Base-by-base conservation (phyloP, 2,888 invertebrate genomes). In the Lasioglossum vierecki region DNA sequence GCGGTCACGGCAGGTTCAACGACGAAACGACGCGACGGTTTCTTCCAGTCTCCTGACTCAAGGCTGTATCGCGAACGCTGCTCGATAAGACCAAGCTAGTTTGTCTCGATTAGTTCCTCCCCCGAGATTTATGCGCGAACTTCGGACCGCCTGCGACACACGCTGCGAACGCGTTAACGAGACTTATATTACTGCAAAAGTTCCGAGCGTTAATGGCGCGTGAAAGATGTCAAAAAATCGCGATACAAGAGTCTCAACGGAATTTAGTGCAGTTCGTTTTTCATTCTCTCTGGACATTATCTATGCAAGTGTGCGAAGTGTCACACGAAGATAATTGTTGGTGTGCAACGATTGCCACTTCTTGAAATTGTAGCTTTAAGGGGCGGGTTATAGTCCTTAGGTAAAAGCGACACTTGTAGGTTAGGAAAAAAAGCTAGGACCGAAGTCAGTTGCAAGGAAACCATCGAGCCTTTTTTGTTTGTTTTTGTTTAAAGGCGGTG, bases 1-100 rank as follows among this genome's bases (percentile, higher is more conserved):
- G 49, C 63, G 78, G n/a, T n/a, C 75, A 76, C 53, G 22, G 75
- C 70, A 60, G 35, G 22, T 73, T 73, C 66, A 35, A n/a, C 66
- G 53, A 68, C 35, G 74, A 75, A 71, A 35, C 35, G 41, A 71
- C n/a, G 44, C 35, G 49, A 46, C 30, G 68, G 35, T 4, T 57
- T 18, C 76, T 39, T 13, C 44, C 57, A 57, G 11, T n/a, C 57
- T n/a, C n/a, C 57, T 1, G 57, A 11, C 57, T 57, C 57, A n/a
- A 30, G 26, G 15, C 63, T 63, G 30, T 35, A 30, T 63, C 63
- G 63, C 63, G 63, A 3, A 30, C 6, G 30, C 63, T 63, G 63
- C 30, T 63, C 63, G 63, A 63, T 63, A 30, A 30, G 6, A 30
- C 30, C 30, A 1, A 30, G 63, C 15, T 30, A 63, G 63, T 63